Evolutionary conservation across 2,113 vertebrate species (phyloP).

Genomic region (Noturus placidus): DNA sequence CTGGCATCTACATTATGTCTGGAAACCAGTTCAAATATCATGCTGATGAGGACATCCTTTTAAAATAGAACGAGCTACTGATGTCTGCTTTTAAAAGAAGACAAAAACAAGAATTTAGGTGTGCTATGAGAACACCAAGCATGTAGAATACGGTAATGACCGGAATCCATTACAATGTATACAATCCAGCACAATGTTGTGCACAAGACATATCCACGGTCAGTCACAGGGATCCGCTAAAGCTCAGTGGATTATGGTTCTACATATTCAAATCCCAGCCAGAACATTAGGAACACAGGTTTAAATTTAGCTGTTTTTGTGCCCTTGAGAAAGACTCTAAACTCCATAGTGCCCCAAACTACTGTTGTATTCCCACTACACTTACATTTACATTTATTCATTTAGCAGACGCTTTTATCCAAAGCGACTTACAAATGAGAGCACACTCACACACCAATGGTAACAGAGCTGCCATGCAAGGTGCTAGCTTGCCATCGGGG

Average conservation of each 20-base stretch:
- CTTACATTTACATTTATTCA: no score
- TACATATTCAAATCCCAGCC: neutral
- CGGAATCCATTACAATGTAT: neutral
- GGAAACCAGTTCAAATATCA: constrained; percentile 7
- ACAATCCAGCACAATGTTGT: neutral
- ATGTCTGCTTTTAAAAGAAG: neutral
- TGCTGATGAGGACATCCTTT: constrained; percentile 22
- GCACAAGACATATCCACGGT: neutral
- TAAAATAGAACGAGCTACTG: constrained; percentile 17
- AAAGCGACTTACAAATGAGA: no score
- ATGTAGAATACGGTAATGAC: constrained; percentile 5
- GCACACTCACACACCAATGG: no score
- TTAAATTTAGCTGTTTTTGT: constrained; percentile 13
- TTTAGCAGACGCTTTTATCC: no score
- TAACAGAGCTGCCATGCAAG: no score
- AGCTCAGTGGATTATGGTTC: constrained; percentile 14
- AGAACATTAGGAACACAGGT: neutral
- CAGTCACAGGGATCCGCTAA: constrained; percentile 15
- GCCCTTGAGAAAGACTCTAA: neutral
- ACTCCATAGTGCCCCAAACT: neutral
- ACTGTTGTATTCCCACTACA: neutral
- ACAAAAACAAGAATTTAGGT: constrained; percentile 4
- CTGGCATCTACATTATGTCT: neutral
- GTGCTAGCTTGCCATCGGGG: no score
- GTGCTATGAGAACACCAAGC: neutral